Conservation (phyloP, 2,888 invertebrate species). For the Incurvaria masculella region DNA sequence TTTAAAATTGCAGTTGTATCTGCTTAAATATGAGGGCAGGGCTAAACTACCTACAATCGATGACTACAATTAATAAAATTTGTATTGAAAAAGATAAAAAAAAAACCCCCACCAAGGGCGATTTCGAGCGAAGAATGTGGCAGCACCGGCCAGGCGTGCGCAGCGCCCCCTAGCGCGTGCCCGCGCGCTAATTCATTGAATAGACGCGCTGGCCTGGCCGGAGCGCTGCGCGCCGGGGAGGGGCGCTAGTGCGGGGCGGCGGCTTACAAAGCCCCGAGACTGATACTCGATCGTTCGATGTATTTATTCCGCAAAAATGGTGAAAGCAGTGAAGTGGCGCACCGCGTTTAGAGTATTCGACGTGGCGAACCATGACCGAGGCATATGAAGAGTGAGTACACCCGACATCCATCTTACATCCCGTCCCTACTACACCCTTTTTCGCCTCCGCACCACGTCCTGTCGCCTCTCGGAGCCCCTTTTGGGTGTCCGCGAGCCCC, state of each 20-base stretch:
- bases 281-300: slow-evolving; percentile 59
- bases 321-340: slow-evolving; percentile 78
- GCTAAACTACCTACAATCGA: too few species aligned
- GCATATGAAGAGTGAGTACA: slow-evolving; percentile 85
- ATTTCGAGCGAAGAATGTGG: too few species aligned
- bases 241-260: slow-evolving; percentile 48
- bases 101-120: too few species aligned
- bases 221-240: slow-evolving; percentile 20
- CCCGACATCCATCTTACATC: not conserved
- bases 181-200: slow-evolving; percentile 16
- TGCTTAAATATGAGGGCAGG: too few species aligned
- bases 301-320: slow-evolving; percentile 80
- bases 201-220: slow-evolving; percentile 5
- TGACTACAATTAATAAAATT: too few species aligned
- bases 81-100: too few species aligned
- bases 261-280: slow-evolving; percentile 50
- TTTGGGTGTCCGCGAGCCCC: slow-evolving; percentile 9
- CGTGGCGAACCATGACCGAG: slow-evolving; percentile 88
- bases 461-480: slow-evolving; percentile 10
- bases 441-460: slow-evolving; percentile 15
- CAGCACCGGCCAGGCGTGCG: slow-evolving; percentile 21
- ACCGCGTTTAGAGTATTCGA: slow-evolving; percentile 80
- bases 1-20: too few species aligned
- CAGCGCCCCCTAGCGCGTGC: slow-evolving; percentile 48
- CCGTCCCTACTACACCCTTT: too few species aligned